Evolutionary conservation across 2,113 vertebrate species (phyloP).

Genomic region (Ranitomeya variabilis): DNA sequence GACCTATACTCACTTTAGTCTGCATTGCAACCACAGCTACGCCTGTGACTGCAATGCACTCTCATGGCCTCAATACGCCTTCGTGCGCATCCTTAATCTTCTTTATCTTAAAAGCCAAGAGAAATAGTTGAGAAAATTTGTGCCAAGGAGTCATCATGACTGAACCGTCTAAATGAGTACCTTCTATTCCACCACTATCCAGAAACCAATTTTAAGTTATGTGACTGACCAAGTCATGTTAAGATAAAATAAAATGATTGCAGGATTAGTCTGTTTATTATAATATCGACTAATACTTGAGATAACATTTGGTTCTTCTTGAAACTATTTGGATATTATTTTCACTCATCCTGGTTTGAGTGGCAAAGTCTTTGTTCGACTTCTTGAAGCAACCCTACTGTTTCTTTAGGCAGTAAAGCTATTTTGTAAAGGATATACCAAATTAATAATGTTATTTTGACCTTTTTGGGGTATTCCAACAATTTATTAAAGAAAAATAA

Average conservation of each 20-base stretch:
- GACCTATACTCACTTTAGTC: too few species aligned
- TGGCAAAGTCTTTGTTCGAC: not conserved
- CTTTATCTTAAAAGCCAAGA: not conserved
- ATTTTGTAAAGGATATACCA: conserved; percentile 10
- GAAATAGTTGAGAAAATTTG: not conserved
- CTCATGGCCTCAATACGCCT: too few species aligned
- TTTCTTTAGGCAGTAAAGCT: conserved; percentile 35
- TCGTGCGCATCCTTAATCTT: not conserved
- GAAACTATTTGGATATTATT: conserved; percentile 1
- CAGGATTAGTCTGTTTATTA: conserved; percentile 5
- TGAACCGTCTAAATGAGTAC: not conserved
- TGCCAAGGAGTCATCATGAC: not conserved
- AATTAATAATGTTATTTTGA: conserved; percentile 44
- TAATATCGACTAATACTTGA: conserved; percentile 22
- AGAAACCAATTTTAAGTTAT: not conserved
- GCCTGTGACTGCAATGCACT: too few species aligned
- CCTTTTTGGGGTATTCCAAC: not conserved
- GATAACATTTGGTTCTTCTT: conserved; percentile 10
- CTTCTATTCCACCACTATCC: not conserved
- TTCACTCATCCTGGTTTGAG: not conserved
- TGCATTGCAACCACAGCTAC: too few species aligned
- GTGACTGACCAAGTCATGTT: not conserved
- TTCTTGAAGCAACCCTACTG: not conserved
- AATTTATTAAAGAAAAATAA: conserved; percentile 43
- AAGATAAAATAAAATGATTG: not conserved